Evolutionary conservation across 1,140 invertebrate genomes (phyloP).

Genomic region (Drosophila pectinifera): DNA sequence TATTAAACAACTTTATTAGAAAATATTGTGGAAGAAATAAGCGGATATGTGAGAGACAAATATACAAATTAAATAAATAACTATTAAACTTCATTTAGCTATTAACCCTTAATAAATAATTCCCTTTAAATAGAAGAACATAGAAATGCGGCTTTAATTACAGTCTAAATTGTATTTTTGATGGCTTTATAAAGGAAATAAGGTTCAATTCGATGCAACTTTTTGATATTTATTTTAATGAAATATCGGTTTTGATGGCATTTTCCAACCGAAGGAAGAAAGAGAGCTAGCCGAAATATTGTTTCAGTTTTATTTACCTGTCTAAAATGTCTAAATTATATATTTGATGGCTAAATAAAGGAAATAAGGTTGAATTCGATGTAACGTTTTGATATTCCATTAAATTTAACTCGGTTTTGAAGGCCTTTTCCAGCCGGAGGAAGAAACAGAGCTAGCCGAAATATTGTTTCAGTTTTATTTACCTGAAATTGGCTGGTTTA

Average conservation of each 20-base stretch:
- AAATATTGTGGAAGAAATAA: too few species aligned
- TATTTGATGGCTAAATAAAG: too few species aligned
- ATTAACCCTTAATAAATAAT: too few species aligned
- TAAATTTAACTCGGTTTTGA: background rate
- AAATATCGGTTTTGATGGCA: background rate
- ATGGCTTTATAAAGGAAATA: too few species aligned
- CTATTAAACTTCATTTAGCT: too few species aligned
- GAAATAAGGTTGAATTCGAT: too few species aligned
- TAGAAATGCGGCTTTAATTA: background rate
- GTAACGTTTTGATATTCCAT: background rate
- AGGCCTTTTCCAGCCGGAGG: constrained; percentile 4
- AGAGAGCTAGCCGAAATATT: constrained; percentile 46
- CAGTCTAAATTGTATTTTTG: background rate
- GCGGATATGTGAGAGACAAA: background rate
- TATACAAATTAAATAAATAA: too few species aligned
- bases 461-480: constrained; percentile 79
- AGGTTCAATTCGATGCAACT: too few species aligned
- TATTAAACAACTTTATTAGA: too few species aligned
- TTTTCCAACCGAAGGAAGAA: constrained; percentile 8
- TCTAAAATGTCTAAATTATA: too few species aligned
- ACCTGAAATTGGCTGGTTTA: constrained; percentile 72
- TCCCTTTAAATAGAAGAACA: too few species aligned
- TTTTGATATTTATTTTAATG: background rate
- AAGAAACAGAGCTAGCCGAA: constrained; percentile 16
- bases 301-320: constrained; percentile 74